Percentiles rank a stretch among this genome's conserved stretches.
Conservation (phyloP, 2,113 vertebrate species). For the Notothenia coriiceps region DNA sequence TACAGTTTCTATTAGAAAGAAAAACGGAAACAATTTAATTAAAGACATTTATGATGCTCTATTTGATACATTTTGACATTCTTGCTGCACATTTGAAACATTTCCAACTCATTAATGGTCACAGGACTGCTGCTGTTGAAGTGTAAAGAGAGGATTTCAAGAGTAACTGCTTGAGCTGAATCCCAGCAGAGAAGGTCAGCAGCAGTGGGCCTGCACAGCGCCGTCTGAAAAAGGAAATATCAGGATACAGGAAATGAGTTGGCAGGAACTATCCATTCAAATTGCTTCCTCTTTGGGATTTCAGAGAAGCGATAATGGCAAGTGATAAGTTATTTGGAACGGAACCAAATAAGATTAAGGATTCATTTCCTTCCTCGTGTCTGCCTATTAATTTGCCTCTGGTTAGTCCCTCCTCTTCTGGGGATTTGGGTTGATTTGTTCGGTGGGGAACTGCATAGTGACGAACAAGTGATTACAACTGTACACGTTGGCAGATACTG, state of each 20-base stretch:
- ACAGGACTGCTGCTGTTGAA: background rate
- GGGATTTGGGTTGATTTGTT: constrained; percentile 70
- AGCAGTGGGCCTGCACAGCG: constrained; percentile 25
- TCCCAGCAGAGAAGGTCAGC: constrained; percentile 54
- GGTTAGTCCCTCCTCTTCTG: constrained; percentile 54
- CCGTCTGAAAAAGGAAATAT: constrained; percentile 79
- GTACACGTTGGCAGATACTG: constrained; percentile 48
- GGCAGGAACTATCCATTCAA: constrained; percentile 84
- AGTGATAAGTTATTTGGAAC: constrained; percentile 81
- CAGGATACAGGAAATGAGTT: constrained; percentile 83
- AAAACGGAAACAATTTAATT: background rate
- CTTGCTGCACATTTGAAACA: constrained; percentile 2
- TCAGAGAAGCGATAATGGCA: constrained; percentile 76
- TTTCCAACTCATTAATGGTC: background rate
- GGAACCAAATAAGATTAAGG: constrained; percentile 69
- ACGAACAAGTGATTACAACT: constrained; percentile 58
- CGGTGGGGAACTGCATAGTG: constrained; percentile 37
- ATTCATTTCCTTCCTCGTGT: constrained; percentile 78
- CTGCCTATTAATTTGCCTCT: constrained; percentile 63
- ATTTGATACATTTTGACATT: background rate
- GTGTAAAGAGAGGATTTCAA: constrained; percentile 12
- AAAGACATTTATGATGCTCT: background rate
- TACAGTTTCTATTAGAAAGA: background rate
- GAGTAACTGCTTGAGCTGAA: constrained; percentile 15
- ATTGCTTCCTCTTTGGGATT: constrained; percentile 82